Conservation (phyloP, 2,888 invertebrate genomes). For the Drosophila lacicola region DNA sequence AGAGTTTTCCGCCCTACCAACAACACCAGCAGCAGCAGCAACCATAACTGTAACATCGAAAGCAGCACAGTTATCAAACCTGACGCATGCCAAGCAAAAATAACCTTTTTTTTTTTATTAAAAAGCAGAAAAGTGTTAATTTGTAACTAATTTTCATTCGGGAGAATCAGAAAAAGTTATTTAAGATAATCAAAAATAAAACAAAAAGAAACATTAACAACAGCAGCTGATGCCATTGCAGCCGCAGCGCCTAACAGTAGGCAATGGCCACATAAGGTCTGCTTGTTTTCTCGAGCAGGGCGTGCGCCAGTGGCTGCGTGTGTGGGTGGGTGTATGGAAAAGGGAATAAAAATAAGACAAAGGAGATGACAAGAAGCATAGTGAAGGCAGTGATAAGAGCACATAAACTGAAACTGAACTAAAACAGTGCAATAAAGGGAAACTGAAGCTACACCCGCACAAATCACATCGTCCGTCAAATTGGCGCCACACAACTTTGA, state of each 20-base stretch:
- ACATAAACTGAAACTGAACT: neutral
- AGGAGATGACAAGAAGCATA: neutral
- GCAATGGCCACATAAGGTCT: slow-evolving; percentile 7
- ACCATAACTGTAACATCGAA: neutral
- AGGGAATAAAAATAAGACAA: slow-evolving; percentile 7
- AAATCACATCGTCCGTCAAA: slow-evolving; percentile 69
- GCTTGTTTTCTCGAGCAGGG: slow-evolving; percentile 1
- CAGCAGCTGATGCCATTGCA: slow-evolving; percentile 6
- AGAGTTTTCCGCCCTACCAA: slow-evolving; percentile 9
- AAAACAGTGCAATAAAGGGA: neutral
- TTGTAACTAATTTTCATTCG: slow-evolving; percentile 31
- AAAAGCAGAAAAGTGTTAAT: slow-evolving; percentile 20
- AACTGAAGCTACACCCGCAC: slow-evolving; percentile 28
- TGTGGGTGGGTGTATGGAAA: slow-evolving; percentile 6
- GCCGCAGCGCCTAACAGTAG: slow-evolving; percentile 19
- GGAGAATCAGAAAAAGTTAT: slow-evolving; percentile 1
- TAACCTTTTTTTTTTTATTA: too few species aligned
- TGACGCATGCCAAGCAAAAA: too few species aligned
- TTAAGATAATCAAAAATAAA: slow-evolving; percentile 4
- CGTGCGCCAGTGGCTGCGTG: neutral
- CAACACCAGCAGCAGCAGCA: slow-evolving; percentile 2
- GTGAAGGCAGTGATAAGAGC: slow-evolving; percentile 31
- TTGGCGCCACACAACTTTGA: slow-evolving; percentile 82
- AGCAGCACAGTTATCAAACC: slow-evolving; percentile 1
- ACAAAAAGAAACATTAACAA: neutral